Evolutionary conservation across 2,113 vertebrate genomes (phyloP).

Genomic region (Ahaetulla prasina): DNA sequence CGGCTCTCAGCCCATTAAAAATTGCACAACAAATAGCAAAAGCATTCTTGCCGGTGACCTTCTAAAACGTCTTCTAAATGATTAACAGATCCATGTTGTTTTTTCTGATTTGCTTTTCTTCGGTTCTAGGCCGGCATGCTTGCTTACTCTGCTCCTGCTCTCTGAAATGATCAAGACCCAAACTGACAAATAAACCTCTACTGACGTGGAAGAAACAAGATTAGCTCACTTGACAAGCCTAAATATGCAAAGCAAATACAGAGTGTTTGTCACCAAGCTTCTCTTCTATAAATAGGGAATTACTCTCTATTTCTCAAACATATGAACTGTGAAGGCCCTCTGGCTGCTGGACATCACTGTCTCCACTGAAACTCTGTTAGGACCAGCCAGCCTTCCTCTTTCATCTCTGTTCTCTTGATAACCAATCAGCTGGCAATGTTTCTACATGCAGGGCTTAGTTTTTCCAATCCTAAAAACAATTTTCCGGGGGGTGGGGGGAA

Average conservation of each 20-base stretch:
- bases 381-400: background rate
- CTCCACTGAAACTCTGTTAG: background rate
- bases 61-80: background rate
- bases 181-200: background rate
- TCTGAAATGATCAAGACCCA: background rate
- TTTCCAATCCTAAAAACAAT: background rate
- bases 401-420: background rate
- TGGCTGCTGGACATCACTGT: background rate
- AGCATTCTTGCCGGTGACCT: background rate
- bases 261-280: background rate
- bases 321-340: background rate
- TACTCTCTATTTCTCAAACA: background rate
- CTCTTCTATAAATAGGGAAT: background rate
- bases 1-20: background rate
- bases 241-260: background rate
- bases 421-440: background rate
- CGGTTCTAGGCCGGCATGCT: background rate
- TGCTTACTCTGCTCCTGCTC: background rate
- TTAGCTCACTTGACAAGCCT: background rate
- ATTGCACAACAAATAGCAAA: background rate
- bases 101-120: background rate
- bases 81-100: background rate
- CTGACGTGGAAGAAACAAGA: background rate
- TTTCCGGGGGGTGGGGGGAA: background rate
- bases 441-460: too few species aligned